phyloP scores from a whole-genome alignment of 35 echinoderm and acorn worm species.

The Patiria miniata region DNA sequence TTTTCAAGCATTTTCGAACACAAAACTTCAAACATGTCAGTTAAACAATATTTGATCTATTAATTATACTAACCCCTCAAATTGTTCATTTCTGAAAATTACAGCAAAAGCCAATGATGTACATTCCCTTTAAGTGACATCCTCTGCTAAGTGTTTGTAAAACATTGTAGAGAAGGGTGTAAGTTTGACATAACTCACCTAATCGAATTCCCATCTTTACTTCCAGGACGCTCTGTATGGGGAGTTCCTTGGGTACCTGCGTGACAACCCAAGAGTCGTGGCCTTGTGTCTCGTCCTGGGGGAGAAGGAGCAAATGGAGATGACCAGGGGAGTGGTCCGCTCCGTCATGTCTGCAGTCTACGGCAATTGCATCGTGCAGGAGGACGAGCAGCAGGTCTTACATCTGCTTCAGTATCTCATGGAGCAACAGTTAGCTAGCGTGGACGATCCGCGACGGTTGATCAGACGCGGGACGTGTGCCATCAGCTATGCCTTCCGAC shows the following conservation, averaged over 20 bases:
- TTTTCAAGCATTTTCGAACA: too few species aligned
- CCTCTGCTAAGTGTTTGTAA: too few species aligned
- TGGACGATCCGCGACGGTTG: slow-evolving; percentile 81
- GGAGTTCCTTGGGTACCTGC: slow-evolving; percentile 68
- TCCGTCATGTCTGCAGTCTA: slow-evolving; percentile 83
- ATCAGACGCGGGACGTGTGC: slow-evolving; percentile 75
- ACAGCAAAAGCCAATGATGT: too few species aligned
- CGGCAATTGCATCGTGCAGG: slow-evolving; percentile 84
- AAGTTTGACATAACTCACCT: too few species aligned
- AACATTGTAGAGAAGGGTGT: too few species aligned
- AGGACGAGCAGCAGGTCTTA: slow-evolving; percentile 74
- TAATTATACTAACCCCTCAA: too few species aligned
- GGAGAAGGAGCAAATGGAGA: slow-evolving; percentile 44
- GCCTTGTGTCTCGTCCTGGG: slow-evolving; percentile 74
- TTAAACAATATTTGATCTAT: too few species aligned
- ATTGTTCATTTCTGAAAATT: too few species aligned
- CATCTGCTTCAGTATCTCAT: slow-evolving; percentile 83
- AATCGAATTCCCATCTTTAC: too few species aligned
- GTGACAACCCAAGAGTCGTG: slow-evolving; percentile 70
- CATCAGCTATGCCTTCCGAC: slow-evolving; percentile 72
- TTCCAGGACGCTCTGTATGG: slow-evolving; percentile 83
- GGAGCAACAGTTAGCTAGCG: slow-evolving; percentile 66
- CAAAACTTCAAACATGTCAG: too few species aligned
- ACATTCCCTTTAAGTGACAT: too few species aligned
- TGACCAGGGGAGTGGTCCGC: slow-evolving; percentile 42